phyloP scores from a whole-genome alignment of 2,797 vertebrate species.

The Furcifer pardalis region DNA sequence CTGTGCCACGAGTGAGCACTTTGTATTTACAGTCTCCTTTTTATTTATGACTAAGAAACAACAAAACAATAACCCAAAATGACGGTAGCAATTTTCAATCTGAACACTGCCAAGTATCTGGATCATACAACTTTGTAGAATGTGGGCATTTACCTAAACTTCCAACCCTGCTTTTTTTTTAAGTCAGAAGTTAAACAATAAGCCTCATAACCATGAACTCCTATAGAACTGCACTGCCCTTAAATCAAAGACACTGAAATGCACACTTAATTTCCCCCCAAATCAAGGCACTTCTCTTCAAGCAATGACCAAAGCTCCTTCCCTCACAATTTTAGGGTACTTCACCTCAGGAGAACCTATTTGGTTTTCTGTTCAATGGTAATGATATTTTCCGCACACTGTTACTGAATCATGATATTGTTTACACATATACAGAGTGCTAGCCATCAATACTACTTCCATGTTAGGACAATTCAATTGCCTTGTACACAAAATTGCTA shows the following conservation, averaged over 20 bases:
- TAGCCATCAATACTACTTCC: constrained; percentile 72
- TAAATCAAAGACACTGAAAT: constrained; percentile 34
- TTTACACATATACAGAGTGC: constrained; percentile 68
- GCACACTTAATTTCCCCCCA: constrained; percentile 42
- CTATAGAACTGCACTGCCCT: constrained; percentile 46
- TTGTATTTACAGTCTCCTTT: constrained; percentile 73
- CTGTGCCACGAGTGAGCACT: constrained; percentile 63
- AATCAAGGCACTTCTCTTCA: constrained; percentile 61
- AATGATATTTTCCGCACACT: constrained; percentile 62
- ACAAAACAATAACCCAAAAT: constrained; percentile 46
- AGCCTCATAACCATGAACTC: constrained; percentile 45
- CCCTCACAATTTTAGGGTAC: constrained; percentile 44
- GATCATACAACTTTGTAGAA: constrained; percentile 58
- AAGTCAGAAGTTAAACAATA: constrained; percentile 30
- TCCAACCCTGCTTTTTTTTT: constrained; percentile 56
- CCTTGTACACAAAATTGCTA: constrained; percentile 78
- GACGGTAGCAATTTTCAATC: constrained; percentile 63
- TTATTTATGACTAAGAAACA: constrained; percentile 79
- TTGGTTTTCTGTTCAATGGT: constrained; percentile 53
- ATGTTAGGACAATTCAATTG: constrained; percentile 70
- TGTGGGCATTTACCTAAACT: constrained; percentile 42
- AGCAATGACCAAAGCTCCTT: constrained; percentile 54
- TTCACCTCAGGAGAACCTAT: constrained; percentile 44
- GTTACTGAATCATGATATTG: constrained; percentile 61
- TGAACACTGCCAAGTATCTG: constrained; percentile 55